phyloP scores from a whole-genome alignment of 2,797 vertebrate genomes.

The Megaceryle alcyon region DNA sequence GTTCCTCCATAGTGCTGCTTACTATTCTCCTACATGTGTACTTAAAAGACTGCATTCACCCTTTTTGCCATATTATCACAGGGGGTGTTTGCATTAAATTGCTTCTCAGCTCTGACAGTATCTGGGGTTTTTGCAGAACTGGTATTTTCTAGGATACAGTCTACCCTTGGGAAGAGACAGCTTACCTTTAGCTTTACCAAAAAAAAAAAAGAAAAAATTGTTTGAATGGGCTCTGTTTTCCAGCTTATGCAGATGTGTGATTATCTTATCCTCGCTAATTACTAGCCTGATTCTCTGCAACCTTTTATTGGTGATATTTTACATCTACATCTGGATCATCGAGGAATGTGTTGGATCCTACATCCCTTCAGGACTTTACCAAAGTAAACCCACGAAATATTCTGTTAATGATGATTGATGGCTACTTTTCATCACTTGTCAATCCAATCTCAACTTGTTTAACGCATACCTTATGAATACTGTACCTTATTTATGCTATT shows the following conservation, averaged over 20 bases:
- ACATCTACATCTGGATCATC: neutral
- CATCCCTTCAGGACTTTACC: neutral
- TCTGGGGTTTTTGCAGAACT: neutral
- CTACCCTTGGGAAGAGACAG: neutral
- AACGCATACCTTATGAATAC: neutral
- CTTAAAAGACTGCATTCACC: neutral
- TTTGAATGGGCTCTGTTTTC: neutral
- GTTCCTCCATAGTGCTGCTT: neutral
- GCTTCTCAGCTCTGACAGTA: neutral
- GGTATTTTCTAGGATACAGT: neutral
- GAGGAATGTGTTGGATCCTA: neutral
- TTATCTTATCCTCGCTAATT: neutral
- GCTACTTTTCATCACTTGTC: neutral
- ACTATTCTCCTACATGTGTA: neutral
- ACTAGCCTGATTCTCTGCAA: neutral
- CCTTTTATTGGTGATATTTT: neutral
- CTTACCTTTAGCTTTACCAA: neutral
- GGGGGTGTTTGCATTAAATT: neutral
- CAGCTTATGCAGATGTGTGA: neutral
- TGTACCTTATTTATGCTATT: neutral
- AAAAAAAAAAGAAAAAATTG: neutral
- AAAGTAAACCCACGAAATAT: neutral
- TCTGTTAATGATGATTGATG: neutral
- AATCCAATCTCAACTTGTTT: neutral
- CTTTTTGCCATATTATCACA: neutral